Conservation (phyloP, 2,113 vertebrate species). For the Glaucidium brasilianum region DNA sequence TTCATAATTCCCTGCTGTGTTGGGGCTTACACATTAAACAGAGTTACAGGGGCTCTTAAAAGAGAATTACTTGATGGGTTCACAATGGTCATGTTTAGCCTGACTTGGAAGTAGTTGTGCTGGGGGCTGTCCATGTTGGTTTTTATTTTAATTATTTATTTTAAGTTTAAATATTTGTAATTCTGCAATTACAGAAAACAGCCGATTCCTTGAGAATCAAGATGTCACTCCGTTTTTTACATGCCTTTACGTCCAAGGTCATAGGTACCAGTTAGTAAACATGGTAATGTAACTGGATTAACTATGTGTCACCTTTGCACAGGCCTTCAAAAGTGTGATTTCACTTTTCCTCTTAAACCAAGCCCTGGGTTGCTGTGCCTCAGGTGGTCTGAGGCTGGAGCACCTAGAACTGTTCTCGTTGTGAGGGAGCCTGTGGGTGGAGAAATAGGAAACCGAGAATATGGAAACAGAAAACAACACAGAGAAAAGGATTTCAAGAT, state of each 20-base stretch:
- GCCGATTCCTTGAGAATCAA: not conserved
- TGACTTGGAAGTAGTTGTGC: not conserved
- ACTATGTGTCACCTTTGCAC: not conserved
- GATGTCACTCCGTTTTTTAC: not conserved
- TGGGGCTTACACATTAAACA: not conserved
- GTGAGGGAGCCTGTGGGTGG: not conserved
- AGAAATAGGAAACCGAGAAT: not conserved
- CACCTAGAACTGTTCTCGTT: not conserved
- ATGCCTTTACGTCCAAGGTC: not conserved
- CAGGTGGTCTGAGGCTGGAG: not conserved
- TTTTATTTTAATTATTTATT: not conserved
- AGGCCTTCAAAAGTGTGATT: not conserved
- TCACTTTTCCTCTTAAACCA: not conserved
- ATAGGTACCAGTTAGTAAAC: not conserved
- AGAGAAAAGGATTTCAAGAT: not conserved
- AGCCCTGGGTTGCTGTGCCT: not conserved
- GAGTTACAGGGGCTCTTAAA: not conserved
- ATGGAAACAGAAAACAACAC: not conserved
- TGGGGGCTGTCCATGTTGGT: not conserved
- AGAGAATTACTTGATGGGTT: not conserved
- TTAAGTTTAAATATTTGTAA: not conserved
- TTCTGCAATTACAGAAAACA: not conserved
- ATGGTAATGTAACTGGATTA: not conserved
- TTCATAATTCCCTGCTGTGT: not conserved
- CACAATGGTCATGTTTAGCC: not conserved